Conservation (phyloP, 2,113 vertebrate species). For the Seriola dumerili region DNA sequence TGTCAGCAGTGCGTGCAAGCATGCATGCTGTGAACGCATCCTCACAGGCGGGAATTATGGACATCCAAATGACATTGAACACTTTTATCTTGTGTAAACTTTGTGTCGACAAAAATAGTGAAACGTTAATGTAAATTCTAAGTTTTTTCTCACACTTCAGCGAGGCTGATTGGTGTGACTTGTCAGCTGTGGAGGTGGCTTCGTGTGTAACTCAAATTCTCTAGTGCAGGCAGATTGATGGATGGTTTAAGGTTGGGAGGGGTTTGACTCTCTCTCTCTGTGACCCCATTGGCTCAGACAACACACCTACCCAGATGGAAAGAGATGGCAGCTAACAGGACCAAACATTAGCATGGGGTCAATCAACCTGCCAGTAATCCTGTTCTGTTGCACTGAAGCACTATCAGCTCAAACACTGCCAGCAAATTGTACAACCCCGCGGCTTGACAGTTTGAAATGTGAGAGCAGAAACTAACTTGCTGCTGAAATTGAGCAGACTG, state of each 20-base stretch:
- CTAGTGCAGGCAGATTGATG: neutral
- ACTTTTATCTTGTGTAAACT: neutral
- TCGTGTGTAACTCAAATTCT: neutral
- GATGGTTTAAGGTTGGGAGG: constrained; percentile 9
- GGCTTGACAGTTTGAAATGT: neutral
- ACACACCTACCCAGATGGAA: constrained; percentile 12
- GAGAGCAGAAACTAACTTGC: neutral
- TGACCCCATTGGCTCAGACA: constrained; percentile 13
- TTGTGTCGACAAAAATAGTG: neutral
- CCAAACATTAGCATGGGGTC: constrained; percentile 3
- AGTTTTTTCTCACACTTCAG: no score
- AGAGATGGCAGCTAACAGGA: constrained; percentile 10
- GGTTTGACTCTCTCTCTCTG: neutral
- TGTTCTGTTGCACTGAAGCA: constrained; percentile 4
- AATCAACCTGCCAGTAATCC: constrained; percentile 4
- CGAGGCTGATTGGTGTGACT: neutral
- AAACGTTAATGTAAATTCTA: no score
- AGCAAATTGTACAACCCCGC: neutral
- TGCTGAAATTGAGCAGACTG: neutral
- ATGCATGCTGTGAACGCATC: constrained; percentile 3
- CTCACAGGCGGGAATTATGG: no score
- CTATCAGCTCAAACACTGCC: neutral
- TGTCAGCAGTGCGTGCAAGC: neutral
- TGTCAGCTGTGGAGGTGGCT: neutral
- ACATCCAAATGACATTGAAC: neutral